phyloP scores from a whole-genome alignment of 2,113 vertebrate species.

The Varanus komodoensis region DNA sequence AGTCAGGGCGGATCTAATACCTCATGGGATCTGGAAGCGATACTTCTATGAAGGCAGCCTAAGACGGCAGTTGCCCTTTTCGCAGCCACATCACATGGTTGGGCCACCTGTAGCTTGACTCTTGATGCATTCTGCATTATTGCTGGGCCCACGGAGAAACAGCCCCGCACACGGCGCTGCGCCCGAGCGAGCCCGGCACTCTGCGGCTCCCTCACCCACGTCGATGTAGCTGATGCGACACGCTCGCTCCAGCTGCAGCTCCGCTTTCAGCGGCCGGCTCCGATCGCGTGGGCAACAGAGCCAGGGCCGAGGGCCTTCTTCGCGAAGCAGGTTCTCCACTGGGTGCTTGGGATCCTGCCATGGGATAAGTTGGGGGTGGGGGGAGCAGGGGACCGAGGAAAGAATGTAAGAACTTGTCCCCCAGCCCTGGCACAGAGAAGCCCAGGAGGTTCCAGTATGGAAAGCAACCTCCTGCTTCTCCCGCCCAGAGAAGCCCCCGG shows the following conservation, averaged over 20 bases:
- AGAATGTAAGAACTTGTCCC: not conserved
- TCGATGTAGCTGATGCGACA: conserved; percentile 76
- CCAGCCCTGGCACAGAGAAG: not conserved
- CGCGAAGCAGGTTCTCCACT: conserved; percentile 75
- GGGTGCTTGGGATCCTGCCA: conserved; percentile 76
- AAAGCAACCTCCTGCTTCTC: not conserved
- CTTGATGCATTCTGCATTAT: not conserved
- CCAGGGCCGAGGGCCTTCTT: conserved; percentile 67
- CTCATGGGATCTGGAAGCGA: too few species aligned
- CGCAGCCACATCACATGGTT: too few species aligned
- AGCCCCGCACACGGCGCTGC: not conserved
- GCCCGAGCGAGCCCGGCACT: not conserved
- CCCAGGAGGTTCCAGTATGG: too few species aligned
- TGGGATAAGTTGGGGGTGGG: not conserved
- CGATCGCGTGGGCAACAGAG: conserved; percentile 73
- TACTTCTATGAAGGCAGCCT: too few species aligned
- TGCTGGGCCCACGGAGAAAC: not conserved
- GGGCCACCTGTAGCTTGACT: too few species aligned
- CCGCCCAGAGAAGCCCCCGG: too few species aligned
- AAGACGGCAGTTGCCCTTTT: too few species aligned
- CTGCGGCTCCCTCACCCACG: conserved; percentile 61
- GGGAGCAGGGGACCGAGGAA: not conserved
- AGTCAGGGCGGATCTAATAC: too few species aligned
- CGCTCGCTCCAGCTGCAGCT: conserved; percentile 78
- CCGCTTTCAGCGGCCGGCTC: conserved; percentile 76